A percentile compares a stretch with the other conserved stretches of the same genome.
These are phyloP conservation scores for Euglossa dilemma DNA, from an alignment of 1,140 invertebrate genomes.

Conservation along the genomic window DNA sequence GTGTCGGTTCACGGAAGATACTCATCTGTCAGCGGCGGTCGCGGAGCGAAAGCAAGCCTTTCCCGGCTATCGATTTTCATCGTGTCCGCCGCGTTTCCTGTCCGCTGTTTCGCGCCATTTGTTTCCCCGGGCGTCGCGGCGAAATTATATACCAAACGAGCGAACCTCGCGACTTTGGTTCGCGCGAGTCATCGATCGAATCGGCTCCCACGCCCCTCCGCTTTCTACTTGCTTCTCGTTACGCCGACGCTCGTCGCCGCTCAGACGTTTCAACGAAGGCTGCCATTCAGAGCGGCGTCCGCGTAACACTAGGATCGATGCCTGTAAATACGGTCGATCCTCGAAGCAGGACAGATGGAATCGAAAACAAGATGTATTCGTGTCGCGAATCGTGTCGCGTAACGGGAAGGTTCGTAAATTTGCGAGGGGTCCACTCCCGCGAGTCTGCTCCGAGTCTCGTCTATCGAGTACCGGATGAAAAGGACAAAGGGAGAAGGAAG, in stretches of 20 bases:
- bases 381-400: too few species aligned
- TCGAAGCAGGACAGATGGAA: too few species aligned
- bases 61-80: conserved; percentile 30
- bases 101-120: conserved; percentile 57
- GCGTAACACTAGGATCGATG: too few species aligned
- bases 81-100: conserved; percentile 23
- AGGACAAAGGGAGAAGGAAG: too few species aligned
- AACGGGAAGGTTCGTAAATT: too few species aligned
- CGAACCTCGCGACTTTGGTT: conserved; percentile 64
- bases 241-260: background rate
- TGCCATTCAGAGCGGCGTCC: too few species aligned
- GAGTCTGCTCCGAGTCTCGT: too few species aligned
- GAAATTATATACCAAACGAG: conserved; percentile 69
- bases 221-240: conserved; percentile 10
- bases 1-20: conserved; percentile 41
- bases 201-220: background rate
- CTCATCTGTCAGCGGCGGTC: conserved; percentile 38
- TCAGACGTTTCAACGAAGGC: too few species aligned
- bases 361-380: too few species aligned
- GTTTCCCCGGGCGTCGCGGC: conserved; percentile 54
- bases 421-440: too few species aligned
- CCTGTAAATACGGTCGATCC: too few species aligned
- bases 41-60: conserved; percentile 8
- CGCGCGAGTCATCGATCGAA: conserved; percentile 62
- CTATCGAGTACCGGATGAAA: too few species aligned